Evolutionary conservation across 2,888 invertebrate genomes (phyloP), one percentile per base, ranked within the genome.

Genomic region (Rhogogaster chlorosoma): DNA sequence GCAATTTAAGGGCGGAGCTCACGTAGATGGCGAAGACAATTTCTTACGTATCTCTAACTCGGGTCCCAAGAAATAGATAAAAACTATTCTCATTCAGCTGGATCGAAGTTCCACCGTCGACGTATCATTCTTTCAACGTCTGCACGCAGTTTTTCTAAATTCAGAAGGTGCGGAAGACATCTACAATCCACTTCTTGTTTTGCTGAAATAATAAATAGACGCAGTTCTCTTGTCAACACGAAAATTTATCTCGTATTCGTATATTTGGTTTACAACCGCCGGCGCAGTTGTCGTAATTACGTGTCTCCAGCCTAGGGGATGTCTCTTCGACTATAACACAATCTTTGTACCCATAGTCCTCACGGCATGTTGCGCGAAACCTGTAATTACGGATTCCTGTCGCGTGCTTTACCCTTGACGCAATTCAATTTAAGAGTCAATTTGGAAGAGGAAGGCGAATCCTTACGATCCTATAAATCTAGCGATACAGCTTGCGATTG

Each of bases 1-100:
- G 83, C 67, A 83, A 83, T 83, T 67, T 83, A 77, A 53, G 38
- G 61, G 36, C 61, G 61, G 80, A 61, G 22, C 80, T 64, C 64
- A 26, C 45, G 26, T 67, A 32, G 29, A 82, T 64, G 42, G 67
- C 70, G 70, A 67, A 45, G 45, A 67, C 83, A 49, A 70, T 83
- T 67, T 67, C 83, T 67, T 38, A 67, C 45, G 67, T 80, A 64
- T 61, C 42, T 57, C 29, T 29, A 70, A 45, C 64, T 45, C 26
- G 29, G 18, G 36, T 83, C 10, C 42, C 67, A 49, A 29, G 15
- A 80, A 36, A 80, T 61, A 36, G 26, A 45, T 67, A 29, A 83
- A 67, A 64, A 73, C 71, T 73, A 73, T 73, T 73, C 29, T 26
- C 42, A 38, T 42, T 42, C 45, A 45, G 45, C 7, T 22, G 22